A percentile compares a stretch with the other conserved stretches of the same genome.
phyloP scores from a whole-genome alignment of 2,888 invertebrate genomes.

The Pomacea canaliculata region DNA sequence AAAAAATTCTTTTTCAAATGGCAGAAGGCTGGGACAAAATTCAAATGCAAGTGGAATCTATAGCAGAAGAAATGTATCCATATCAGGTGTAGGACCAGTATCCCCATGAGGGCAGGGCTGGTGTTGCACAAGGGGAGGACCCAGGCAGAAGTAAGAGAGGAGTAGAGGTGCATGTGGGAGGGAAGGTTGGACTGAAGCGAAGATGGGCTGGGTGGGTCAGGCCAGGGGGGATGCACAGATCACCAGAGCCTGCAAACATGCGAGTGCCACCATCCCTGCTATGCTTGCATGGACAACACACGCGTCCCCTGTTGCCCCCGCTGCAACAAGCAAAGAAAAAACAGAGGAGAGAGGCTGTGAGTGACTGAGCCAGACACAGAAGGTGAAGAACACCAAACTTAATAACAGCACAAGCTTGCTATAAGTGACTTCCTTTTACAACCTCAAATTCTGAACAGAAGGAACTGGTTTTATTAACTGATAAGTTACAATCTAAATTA shows the following conservation, averaged over 20 bases:
- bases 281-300: constrained; percentile 17
- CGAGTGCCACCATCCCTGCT: constrained; percentile 20
- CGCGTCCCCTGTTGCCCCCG: constrained; percentile 8
- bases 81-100: too few relatives aligned
- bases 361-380: constrained; percentile 5
- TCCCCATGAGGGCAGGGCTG: too few relatives aligned
- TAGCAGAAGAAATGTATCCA: too few relatives aligned
- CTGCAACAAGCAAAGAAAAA: constrained; percentile 26
- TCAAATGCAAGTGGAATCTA: too few relatives aligned
- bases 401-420: too few relatives aligned
- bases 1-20: too few relatives aligned
- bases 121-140: too few relatives aligned
- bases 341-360: constrained; percentile 1
- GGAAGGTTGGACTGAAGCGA: background rate
- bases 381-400: constrained; percentile 1
- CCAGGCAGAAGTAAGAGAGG: background rate
- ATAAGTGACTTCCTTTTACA: too few relatives aligned
- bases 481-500: too few relatives aligned
- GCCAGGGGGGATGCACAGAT: constrained; percentile 5
- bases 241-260: constrained; percentile 18
- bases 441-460: too few relatives aligned
- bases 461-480: too few relatives aligned
- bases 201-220: constrained; percentile 2
- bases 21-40: too few relatives aligned
- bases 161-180: background rate